Percentiles rank a stretch among this genome's conserved stretches.
Evolutionary conservation across 2,888 invertebrate genomes (phyloP).

Genomic region (Ceriagrion tenellum): DNA sequence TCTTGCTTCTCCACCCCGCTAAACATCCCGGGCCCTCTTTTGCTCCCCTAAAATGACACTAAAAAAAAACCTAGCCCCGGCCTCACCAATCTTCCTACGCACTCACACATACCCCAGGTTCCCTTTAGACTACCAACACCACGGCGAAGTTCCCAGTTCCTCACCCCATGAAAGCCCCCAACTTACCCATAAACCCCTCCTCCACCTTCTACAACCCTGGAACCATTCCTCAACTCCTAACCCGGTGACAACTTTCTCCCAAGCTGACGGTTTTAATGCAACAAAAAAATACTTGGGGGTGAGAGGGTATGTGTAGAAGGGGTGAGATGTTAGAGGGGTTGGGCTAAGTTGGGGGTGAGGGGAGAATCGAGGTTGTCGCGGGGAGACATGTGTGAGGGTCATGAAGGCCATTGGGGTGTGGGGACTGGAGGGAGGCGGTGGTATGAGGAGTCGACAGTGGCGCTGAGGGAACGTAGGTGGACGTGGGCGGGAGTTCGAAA

Average conservation of each 20-base stretch:
- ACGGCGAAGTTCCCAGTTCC: neutral
- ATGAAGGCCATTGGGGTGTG: neutral
- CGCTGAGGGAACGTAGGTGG: neutral
- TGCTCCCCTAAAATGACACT: neutral
- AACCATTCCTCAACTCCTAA: slow-evolving; percentile 42
- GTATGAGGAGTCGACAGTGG: neutral
- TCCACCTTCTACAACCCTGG: neutral
- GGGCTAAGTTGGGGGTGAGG: too few species aligned
- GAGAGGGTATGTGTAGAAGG: neutral
- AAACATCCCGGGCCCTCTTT: neutral
- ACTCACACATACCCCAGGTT: neutral
- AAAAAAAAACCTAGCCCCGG: neutral
- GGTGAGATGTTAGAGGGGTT: neutral
- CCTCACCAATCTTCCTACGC: neutral
- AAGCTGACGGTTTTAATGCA: slow-evolving; percentile 48
- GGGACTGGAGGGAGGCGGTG: neutral
- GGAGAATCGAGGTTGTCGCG: neutral
- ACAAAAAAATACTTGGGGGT: neutral
- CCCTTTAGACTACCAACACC: neutral
- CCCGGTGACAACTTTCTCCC: slow-evolving; percentile 59
- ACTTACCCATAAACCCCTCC: neutral
- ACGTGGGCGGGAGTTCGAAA: neutral
- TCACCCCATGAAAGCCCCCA: neutral
- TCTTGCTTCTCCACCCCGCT: neutral
- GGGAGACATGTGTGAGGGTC: slow-evolving; percentile 3